Evolutionary conservation across 2,888 invertebrate species (phyloP), one percentile per base, ranked within the genome.

Genomic region (Helleia helle): DNA sequence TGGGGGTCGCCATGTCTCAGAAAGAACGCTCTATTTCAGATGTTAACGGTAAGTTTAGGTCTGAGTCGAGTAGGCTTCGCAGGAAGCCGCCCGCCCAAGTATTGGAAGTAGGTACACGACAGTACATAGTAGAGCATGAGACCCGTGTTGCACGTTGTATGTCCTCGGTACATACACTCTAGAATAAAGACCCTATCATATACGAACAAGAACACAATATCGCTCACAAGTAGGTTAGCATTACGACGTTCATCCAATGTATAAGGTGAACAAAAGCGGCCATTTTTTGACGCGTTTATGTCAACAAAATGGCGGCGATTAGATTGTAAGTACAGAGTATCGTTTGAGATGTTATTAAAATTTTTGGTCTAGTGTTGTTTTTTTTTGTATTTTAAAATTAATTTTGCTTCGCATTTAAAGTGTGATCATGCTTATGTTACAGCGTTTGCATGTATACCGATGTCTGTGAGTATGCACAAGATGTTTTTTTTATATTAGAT

Each of bases 21-120:
- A 62, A 63, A 64, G 65, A 66, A 65, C 74, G 70, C 74, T 83
- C 80, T 81, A 76, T 84, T 83, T 79, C 83, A 83, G 84, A 84
- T 83, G 81, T 79, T 84, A 73, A 83, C 84, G 83, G 84, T 84
- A 83, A 83, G 84, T 83, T 56, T 76, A 79, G 80, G 71, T 75
- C 69, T 64, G 68, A 65, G 62, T 60, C 65, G 62, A 63, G 60
- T 72, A 71, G 72, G 69, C 61, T 45, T 40, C 43, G 47, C 51
- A 36, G 40, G 44, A 41, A 46, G 46, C 42, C 40, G 47, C 41
- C 38, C 31, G 40, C 44, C 37, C 40, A 43, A 29, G 37, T 22
- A 26, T 36, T 27, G 31, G 40, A 47, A 48, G 50, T 56, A 54
- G 57, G 52, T 55, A 52, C 51, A 48, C 41, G 42, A 43, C 47